Base-by-base conservation (phyloP, 2,797 vertebrate genomes). In the Tokudaia tokunoshimensis region DNA sequence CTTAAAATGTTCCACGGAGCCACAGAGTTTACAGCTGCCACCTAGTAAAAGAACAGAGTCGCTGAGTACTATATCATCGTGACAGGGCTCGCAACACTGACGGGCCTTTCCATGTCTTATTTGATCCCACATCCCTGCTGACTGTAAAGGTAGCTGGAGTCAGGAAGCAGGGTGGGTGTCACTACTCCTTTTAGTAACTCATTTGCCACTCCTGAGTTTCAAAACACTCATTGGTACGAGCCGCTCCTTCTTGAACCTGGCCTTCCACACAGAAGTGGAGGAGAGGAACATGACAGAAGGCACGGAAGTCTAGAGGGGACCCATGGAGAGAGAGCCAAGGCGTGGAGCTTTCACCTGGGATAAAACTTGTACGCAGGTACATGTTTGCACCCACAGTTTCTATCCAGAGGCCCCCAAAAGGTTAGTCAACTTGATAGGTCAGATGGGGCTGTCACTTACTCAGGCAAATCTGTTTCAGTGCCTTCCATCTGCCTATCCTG, bases 1-100 rank as follows among this genome's bases (percentile, higher is more conserved):
- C 98, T 98, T 99, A 96, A 99, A 99, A 98, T 99, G 99, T 94
- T 99, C 99, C 95, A 99, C 99, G 13, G 99, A 99, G 9, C 99
- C 99, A 98, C 99, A 99, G 59, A 99, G 98, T 11, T 98, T 99
- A 97, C 99, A 99, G 97, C 99, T 96, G 0, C 99, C 99, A 80
- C 99, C 99, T 99, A 96, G 81, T 57, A 74, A 97, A 72, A 96
- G 6, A 98, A 41, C 20, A 92, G 55, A 91, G 78, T 57, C 20
- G 89, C 0, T 79, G 57, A 95, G 89, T 82, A 44, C 13, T 14
- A 34, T 61, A 26, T 50, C 24, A 92, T 13, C 67, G 52, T 81
- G 37, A 74, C 4, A 41, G 74, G 47, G 0, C 1, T 70, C 31
- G 41, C 72, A 65, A 70, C 3, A 47, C 15, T 31, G 63, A 59